Evolutionary conservation across 1,140 invertebrate species (phyloP).

Genomic region (Rhopalosiphum padi): DNA sequence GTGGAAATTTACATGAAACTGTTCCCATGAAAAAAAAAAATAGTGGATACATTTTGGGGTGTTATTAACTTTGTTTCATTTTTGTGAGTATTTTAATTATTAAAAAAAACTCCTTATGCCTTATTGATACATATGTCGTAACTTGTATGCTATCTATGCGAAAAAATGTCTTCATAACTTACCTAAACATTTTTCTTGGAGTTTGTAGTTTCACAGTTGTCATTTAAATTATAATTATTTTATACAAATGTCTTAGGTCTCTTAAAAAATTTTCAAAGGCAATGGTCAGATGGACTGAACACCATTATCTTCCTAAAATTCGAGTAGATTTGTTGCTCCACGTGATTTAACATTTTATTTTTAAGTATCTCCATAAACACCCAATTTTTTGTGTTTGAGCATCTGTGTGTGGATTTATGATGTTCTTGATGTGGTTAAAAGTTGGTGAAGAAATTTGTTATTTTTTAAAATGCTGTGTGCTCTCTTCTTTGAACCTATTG

Average conservation of each 20-base stretch:
- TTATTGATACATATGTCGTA: not conserved
- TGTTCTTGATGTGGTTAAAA: no score
- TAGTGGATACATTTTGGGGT: constrained; percentile 33
- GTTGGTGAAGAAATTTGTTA: no score
- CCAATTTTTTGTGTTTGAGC: no score
- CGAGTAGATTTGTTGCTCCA: not conserved
- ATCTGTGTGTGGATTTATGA: no score
- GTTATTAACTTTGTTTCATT: constrained; percentile 43
- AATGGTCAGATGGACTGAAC: not conserved
- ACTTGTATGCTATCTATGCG: not conserved
- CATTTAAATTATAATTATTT: not conserved
- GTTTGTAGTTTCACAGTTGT: not conserved
- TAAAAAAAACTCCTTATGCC: not conserved
- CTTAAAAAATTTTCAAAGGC: not conserved
- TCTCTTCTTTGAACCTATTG: no score
- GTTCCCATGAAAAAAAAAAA: constrained; percentile 51
- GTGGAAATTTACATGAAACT: constrained; percentile 30
- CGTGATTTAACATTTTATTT: not conserved
- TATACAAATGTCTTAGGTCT: not conserved
- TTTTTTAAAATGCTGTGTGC: no score
- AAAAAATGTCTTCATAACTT: not conserved
- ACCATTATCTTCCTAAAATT: not conserved
- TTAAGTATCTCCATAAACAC: no score
- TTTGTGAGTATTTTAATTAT: constrained; percentile 29
- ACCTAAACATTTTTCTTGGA: not conserved